Percentiles rank a stretch among this genome's conserved stretches.
These are phyloP conservation scores for Lycophotia porphyrea DNA, from an alignment of 2,888 invertebrate species.

Conservation along the genomic window DNA sequence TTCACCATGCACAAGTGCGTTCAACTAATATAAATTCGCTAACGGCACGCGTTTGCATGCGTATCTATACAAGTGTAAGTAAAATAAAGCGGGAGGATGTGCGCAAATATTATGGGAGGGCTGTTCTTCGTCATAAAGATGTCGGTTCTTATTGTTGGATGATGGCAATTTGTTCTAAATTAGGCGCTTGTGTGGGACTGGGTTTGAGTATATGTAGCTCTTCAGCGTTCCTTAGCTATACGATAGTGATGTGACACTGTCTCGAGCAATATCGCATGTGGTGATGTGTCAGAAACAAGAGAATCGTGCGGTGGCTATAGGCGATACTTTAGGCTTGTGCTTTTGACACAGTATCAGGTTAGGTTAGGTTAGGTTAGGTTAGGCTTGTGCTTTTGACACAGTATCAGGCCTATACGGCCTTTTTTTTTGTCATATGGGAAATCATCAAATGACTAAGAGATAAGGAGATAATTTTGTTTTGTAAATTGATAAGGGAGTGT, in stretches of 20 bases:
- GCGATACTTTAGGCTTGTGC: background rate
- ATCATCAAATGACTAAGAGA: no score
- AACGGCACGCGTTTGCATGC: conserved; percentile 63
- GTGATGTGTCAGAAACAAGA: conserved; percentile 5
- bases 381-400: no score
- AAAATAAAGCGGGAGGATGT: conserved; percentile 44
- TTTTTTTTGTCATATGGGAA: no score
- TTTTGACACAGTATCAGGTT: background rate
- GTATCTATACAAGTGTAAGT: conserved; percentile 29
- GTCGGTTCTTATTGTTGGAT: conserved; percentile 47
- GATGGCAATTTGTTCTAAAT: conserved; percentile 49
- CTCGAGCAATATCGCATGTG: background rate
- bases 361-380: no score
- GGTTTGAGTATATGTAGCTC: conserved; percentile 6
- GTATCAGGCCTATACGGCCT: no score
- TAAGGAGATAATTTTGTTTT: no score
- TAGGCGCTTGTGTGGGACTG: conserved; percentile 14
- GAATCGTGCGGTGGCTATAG: background rate
- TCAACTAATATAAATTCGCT: conserved; percentile 78
- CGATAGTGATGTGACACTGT: conserved; percentile 5
- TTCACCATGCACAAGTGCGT: conserved; percentile 73
- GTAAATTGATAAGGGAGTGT: no score
- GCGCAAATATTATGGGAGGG: conserved; percentile 41
- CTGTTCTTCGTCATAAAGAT: conserved; percentile 57
- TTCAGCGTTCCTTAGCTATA: conserved; percentile 20